phyloP scores from a whole-genome alignment of 1,140 invertebrate species.

The Plutomurus gul region DNA sequence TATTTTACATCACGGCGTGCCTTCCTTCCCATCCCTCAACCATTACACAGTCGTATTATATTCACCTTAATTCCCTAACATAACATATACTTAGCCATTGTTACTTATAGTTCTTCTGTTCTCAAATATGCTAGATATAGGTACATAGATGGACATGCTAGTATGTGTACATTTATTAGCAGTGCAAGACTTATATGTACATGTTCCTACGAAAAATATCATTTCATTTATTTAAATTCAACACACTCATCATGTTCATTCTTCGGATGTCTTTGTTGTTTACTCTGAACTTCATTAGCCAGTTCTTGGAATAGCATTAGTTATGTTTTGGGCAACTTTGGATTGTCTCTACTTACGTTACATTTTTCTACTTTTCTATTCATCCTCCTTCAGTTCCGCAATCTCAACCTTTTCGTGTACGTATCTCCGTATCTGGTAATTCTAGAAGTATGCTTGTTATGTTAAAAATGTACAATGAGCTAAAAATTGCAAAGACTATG shows the following conservation, averaged over 20 bases:
- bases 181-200: too few relatives aligned
- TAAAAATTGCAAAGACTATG: too few relatives aligned
- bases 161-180: too few relatives aligned
- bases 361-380: neutral
- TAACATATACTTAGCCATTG: slow-evolving; percentile 19
- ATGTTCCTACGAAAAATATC: too few relatives aligned
- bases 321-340: neutral
- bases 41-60: slow-evolving; percentile 17
- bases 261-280: neutral
- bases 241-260: slow-evolving; percentile 2
- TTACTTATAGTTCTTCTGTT: slow-evolving; percentile 7
- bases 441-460: too few relatives aligned
- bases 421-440: too few relatives aligned
- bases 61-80: slow-evolving; percentile 18
- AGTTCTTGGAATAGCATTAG: slow-evolving; percentile 12
- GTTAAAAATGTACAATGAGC: too few relatives aligned
- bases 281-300: neutral
- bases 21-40: too few relatives aligned
- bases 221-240: neutral
- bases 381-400: neutral
- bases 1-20: too few relatives aligned
- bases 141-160: too few relatives aligned
- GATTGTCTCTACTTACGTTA: slow-evolving; percentile 21
- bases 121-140: too few relatives aligned
- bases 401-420: neutral